Conservation (phyloP, 2,888 invertebrate genomes). For the Zhuqinia jingwanae region DNA sequence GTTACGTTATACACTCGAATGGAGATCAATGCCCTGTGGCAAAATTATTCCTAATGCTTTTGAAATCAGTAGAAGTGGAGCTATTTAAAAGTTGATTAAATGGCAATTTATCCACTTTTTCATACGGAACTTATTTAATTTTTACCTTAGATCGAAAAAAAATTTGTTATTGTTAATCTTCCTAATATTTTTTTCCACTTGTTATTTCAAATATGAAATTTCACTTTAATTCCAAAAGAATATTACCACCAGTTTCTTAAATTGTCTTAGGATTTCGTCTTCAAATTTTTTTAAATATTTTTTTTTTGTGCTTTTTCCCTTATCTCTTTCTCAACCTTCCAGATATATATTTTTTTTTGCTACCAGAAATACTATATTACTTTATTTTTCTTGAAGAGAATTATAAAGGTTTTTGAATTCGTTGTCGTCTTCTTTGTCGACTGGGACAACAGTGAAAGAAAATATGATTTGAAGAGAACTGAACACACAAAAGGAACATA, state of each 20-base stretch:
- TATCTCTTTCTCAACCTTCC: neutral
- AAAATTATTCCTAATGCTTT: neutral
- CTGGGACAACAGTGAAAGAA: neutral
- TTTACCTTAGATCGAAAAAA: too few species aligned
- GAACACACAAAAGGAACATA: too few species aligned
- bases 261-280: too few species aligned
- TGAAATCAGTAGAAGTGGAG: neutral
- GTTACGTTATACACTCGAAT: neutral
- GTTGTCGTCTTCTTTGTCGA: neutral
- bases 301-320: too few species aligned
- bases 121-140: neutral
- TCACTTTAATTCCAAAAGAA: too few species aligned
- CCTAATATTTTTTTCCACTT: too few species aligned
- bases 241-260: too few species aligned
- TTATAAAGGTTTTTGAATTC: neutral
- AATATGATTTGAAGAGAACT: too few species aligned
- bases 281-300: too few species aligned
- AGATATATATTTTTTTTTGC: too few species aligned
- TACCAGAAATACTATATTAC: neutral
- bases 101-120: neutral
- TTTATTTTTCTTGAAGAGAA: neutral
- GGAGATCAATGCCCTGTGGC: neutral
- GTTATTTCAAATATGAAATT: too few species aligned
- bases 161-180: too few species aligned
- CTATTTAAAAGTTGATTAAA: neutral